Conservation (phyloP, 2,888 invertebrate genomes). For the Polydrusus pterygomalis region DNA sequence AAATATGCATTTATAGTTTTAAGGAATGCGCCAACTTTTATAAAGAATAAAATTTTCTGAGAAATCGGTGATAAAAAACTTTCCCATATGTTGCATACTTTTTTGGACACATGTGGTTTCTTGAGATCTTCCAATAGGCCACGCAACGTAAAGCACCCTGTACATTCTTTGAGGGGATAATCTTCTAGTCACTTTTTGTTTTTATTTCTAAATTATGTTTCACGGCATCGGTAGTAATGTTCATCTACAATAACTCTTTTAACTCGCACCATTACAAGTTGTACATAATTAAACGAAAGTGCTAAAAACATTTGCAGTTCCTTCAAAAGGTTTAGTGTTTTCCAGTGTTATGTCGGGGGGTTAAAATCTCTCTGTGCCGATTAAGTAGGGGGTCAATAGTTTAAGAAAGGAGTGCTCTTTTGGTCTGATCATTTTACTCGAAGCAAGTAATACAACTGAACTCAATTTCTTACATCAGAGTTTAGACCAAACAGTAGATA, state of each 20-base stretch:
- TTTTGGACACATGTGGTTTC: too few relatives aligned
- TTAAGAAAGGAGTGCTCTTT: too few relatives aligned
- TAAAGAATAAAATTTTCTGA: too few relatives aligned
- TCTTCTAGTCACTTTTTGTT: not conserved
- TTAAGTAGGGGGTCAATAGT: not conserved
- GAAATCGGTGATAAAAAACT: too few relatives aligned
- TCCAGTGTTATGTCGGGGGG: constrained; percentile 27
- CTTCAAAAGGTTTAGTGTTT: constrained; percentile 25
- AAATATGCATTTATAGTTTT: too few relatives aligned
- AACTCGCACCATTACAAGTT: not conserved
- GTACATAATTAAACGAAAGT: constrained; percentile 26
- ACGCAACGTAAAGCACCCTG: too few relatives aligned
- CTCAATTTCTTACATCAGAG: too few relatives aligned
- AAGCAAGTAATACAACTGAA: too few relatives aligned
- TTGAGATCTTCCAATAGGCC: too few relatives aligned
- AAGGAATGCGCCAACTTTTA: too few relatives aligned
- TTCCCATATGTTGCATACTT: too few relatives aligned
- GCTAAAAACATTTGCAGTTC: constrained; percentile 22
- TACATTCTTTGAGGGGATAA: too few relatives aligned
- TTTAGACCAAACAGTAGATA: not conserved
- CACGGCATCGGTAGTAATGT: not conserved
- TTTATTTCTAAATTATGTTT: not conserved
- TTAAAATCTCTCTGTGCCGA: constrained; percentile 7
- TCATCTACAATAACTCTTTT: constrained; percentile 5
- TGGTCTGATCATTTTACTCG: not conserved